Evolutionary conservation across 2,113 vertebrate genomes (phyloP).

Genomic region (Toxostoma redivivum): DNA sequence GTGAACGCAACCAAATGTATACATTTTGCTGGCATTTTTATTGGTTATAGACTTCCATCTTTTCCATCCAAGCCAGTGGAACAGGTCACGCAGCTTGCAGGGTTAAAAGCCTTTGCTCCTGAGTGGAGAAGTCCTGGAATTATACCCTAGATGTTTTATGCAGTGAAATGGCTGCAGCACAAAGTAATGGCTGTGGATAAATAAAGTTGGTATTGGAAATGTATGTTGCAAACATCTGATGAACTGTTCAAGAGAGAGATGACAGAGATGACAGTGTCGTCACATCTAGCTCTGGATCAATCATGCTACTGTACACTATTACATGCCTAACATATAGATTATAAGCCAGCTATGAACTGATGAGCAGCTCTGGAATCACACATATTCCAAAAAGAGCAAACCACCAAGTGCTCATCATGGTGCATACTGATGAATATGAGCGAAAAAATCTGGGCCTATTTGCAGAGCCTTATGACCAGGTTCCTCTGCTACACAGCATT

Average conservation of each 20-base stretch:
- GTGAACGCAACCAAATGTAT: background rate
- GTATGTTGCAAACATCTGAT: background rate
- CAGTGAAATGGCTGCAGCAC: background rate
- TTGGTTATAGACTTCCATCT: background rate
- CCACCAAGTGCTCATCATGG: background rate
- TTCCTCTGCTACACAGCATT: background rate
- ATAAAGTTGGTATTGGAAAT: background rate
- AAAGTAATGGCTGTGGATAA: background rate
- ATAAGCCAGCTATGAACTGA: background rate
- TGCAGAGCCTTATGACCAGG: background rate
- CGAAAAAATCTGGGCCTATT: background rate
- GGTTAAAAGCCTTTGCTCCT: background rate
- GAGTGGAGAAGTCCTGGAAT: background rate
- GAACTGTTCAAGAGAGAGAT: background rate
- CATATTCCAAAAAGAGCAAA: background rate
- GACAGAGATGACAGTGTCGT: background rate
- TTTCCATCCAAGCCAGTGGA: background rate
- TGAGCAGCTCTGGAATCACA: background rate
- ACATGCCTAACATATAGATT: background rate
- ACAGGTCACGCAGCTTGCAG: background rate
- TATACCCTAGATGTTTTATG: background rate
- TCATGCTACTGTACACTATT: background rate
- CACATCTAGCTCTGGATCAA: background rate
- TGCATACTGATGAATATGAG: background rate
- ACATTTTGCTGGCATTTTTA: background rate